Conservation (phyloP, 2,113 vertebrate species). For the Phasianus colchicus region DNA sequence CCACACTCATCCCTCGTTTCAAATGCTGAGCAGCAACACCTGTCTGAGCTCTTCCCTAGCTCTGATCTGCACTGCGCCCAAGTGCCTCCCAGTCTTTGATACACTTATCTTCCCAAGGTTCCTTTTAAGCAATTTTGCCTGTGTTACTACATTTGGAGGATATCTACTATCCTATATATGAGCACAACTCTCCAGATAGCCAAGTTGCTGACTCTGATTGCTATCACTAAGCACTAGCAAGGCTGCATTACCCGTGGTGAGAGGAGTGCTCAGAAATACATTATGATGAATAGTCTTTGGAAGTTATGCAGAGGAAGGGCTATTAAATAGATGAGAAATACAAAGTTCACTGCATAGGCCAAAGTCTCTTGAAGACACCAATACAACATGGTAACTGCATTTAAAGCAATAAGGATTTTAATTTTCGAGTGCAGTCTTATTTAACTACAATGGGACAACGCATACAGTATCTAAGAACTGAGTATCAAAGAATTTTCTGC, state of each 20-base stretch:
- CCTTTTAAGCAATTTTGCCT: neutral
- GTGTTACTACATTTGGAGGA: neutral
- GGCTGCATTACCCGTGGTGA: neutral
- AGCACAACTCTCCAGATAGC: neutral
- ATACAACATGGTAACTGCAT: neutral
- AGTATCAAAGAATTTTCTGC: neutral
- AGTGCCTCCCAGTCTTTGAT: neutral
- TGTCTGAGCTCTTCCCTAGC: neutral
- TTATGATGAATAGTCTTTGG: neutral
- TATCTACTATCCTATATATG: neutral
- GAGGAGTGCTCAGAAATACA: neutral
- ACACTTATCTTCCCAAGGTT: neutral
- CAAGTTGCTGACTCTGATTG: neutral
- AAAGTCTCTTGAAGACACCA: neutral
- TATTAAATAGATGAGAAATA: neutral
- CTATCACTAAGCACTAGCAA: neutral
- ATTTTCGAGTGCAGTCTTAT: neutral
- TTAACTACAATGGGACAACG: neutral
- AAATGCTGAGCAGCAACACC: neutral
- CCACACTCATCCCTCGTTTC: neutral
- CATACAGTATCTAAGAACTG: neutral
- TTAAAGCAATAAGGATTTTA: neutral
- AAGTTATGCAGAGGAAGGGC: neutral
- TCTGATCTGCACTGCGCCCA: neutral
- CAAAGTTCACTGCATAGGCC: fast-evolving